phyloP scores from a whole-genome alignment of 2,888 invertebrate genomes.

The Gnatocerus cornutus region DNA sequence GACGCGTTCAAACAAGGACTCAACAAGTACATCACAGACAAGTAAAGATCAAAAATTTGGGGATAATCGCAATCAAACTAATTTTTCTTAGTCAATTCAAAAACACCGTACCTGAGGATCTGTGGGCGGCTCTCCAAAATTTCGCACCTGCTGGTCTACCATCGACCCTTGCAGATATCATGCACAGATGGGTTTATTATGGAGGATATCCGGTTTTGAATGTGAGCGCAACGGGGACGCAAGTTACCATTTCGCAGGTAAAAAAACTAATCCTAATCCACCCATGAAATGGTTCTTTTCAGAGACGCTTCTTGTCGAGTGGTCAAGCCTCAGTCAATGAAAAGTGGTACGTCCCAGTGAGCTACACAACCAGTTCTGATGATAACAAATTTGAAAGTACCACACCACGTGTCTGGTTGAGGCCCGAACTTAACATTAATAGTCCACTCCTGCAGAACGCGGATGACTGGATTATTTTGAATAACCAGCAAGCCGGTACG shows the following conservation, averaged over 20 bases:
- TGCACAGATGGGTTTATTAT: constrained; percentile 77
- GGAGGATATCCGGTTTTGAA: constrained; percentile 75
- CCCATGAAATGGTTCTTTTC: constrained; percentile 33
- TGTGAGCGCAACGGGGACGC: constrained; percentile 61
- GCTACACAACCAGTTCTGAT: constrained; percentile 70
- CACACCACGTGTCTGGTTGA: constrained; percentile 64
- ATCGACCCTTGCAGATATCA: constrained; percentile 62
- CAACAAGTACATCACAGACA: constrained; percentile 72
- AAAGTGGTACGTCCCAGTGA: constrained; percentile 73
- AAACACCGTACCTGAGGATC: constrained; percentile 71
- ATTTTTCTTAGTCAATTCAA: constrained; percentile 65
- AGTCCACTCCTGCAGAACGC: constrained; percentile 33
- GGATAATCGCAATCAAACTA: too few relatives aligned
- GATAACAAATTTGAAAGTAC: constrained; percentile 67
- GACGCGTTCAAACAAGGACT: constrained; percentile 74
- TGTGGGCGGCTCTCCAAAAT: constrained; percentile 67
- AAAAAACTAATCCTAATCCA: too few relatives aligned
- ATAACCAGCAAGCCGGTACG: constrained; percentile 56
- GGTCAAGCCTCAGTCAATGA: constrained; percentile 42
- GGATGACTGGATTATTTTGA: constrained; percentile 57
- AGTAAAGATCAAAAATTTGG: constrained; percentile 69
- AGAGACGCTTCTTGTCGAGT: constrained; percentile 55
- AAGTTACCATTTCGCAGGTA: constrained; percentile 54
- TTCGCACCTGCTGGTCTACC: constrained; percentile 35
- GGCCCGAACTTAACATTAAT: constrained; percentile 50